Base-by-base conservation (phyloP, 1,140 invertebrate genomes). In the Tetramorium alpestre region DNA sequence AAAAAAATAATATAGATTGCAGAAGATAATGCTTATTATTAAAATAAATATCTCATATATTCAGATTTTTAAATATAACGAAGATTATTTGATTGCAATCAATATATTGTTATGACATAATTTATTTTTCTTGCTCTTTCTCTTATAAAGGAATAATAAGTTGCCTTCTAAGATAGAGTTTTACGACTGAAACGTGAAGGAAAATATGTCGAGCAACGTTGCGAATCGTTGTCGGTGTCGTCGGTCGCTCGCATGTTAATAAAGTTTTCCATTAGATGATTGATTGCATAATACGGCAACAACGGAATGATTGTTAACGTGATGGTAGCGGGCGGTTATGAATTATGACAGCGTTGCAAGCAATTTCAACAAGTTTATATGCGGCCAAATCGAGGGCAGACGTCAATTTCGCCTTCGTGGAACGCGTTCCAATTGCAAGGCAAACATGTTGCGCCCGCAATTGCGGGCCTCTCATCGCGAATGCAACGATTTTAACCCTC, bases 341-440 rank as follows among this genome's bases (percentile, higher is more conserved):
- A 92, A 90, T 90, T 90, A 90, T 90, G 87, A 77, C 82, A 77
- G 77, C 67, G 86, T 87, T 87, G 88, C 67, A 65, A 54, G 58
- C 85, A 92, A 92, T 91, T 92, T 93, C 91, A 92, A 88, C 85
- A 91, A 90, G 91, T 87, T 90, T 89, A 90, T 87, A 88, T 87
- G 84, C 89, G 77, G 65, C 73, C 80, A 87, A 85, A 93, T 93
- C 90, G 92, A 91, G 93, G 92, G 87, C 92, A 93, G 90, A 70
- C 89, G 65, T 84, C 88, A 93, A 92, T 93, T 92, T 90, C 85
- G 84, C 72, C 75, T 93, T 93, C 93, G 86, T 38, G 87, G 93
- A 93, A 93, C 90, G 85, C 85, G 92, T 89, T 93, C 92, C 89
- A 93, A 92, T 93, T 93, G 89, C 90, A 90, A 90, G 87, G 80